phyloP scores from a whole-genome alignment of 2,797 vertebrate genomes.

The Silurus aristotelis region DNA sequence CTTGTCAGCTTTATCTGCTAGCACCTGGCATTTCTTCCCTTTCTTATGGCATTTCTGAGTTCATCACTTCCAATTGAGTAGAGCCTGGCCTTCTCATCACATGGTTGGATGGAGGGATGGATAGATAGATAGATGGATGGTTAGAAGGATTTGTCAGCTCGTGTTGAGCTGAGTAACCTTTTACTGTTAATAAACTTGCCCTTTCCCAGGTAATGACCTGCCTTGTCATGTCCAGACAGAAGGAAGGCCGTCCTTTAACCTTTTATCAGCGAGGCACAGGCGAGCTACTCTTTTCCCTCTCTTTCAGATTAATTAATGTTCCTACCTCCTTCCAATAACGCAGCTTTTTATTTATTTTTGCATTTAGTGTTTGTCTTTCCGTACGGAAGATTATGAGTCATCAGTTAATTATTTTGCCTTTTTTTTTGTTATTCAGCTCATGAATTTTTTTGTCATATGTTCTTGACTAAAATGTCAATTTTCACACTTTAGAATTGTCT shows the following conservation, averaged over 20 bases:
- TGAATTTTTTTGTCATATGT: not conserved
- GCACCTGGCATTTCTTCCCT: constrained; percentile 53
- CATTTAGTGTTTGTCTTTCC: constrained; percentile 43
- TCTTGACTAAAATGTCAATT: not conserved
- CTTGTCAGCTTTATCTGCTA: constrained; percentile 33
- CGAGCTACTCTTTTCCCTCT: constrained; percentile 52
- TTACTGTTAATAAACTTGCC: constrained; percentile 80
- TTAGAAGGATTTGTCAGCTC: constrained; percentile 70
- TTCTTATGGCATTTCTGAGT: constrained; percentile 56
- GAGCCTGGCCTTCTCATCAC: constrained; percentile 22
- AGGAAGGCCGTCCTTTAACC: constrained; percentile 71
- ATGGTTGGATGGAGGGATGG: constrained; percentile 56
- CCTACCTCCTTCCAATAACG: constrained; percentile 27
- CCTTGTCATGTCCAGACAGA: constrained; percentile 68
- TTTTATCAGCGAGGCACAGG: constrained; percentile 67
- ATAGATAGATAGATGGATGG: constrained; percentile 51
- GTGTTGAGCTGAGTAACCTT: constrained; percentile 75
- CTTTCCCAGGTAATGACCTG: constrained; percentile 77
- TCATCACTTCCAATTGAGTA: constrained; percentile 15
- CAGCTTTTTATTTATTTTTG: constrained; percentile 39
- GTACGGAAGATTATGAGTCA: not conserved
- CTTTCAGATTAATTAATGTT: constrained; percentile 39
- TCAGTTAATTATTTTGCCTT: not conserved
- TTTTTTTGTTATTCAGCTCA: not conserved
- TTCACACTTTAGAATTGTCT: not conserved